Conservation (phyloP, 2,797 vertebrate species). For the Bovichtus diacanthus region DNA sequence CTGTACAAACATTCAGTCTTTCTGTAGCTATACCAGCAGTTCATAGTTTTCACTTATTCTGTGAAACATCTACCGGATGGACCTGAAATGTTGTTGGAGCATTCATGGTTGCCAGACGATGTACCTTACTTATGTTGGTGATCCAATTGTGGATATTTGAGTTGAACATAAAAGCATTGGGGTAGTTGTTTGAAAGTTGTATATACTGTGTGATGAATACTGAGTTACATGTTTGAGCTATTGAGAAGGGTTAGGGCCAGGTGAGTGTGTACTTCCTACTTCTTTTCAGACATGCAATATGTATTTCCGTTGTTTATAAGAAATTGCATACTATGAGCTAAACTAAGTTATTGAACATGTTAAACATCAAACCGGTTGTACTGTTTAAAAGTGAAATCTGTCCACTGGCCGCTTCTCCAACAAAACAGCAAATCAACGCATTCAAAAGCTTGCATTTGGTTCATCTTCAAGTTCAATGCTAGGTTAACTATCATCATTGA, state of each 20-base stretch:
- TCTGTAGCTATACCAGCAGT: not conserved
- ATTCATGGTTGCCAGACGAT: not conserved
- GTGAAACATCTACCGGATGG: too few species aligned
- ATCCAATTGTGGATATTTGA: too few species aligned
- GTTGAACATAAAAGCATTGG: too few species aligned
- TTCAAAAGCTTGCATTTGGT: not conserved
- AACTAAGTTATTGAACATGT: not conserved
- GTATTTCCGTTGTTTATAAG: too few species aligned
- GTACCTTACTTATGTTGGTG: too few species aligned
- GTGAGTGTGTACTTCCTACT: too few species aligned
- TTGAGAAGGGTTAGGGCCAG: too few species aligned
- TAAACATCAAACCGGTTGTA: not conserved
- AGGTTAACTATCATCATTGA: not conserved
- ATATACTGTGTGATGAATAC: too few species aligned
- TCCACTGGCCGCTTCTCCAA: not conserved
- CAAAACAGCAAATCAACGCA: not conserved
- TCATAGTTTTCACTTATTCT: not conserved
- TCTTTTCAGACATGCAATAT: too few species aligned
- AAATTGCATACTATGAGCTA: too few species aligned
- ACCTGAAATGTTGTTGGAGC: not conserved
- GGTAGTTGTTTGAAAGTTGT: too few species aligned
- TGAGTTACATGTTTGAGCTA: too few species aligned
- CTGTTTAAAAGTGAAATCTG: not conserved
- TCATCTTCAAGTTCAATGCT: not conserved
- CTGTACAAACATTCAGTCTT: not conserved